Conservation (phyloP, 2,113 vertebrate genomes). For the Galeopterus variegatus region DNA sequence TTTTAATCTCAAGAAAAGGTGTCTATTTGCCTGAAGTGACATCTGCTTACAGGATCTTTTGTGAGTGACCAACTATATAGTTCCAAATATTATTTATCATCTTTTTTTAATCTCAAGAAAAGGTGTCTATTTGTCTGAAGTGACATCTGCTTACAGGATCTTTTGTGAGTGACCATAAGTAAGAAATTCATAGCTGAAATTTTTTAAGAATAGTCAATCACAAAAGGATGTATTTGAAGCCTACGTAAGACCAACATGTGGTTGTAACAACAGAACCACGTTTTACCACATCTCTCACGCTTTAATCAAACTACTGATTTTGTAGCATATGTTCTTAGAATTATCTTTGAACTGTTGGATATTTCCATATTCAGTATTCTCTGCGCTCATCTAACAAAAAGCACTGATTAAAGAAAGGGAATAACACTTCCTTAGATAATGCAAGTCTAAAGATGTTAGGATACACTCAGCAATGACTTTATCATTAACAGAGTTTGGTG, state of each 20-base stretch:
- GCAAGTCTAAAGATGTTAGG: conserved; percentile 44
- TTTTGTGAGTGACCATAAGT: background rate
- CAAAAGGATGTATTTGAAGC: background rate
- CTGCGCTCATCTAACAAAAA: background rate
- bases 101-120: background rate
- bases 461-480: background rate
- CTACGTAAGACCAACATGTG: background rate
- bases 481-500: background rate
- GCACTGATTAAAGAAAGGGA: conserved; percentile 59
- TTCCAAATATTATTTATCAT: background rate
- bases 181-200: background rate
- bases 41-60: background rate
- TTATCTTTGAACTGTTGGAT: background rate
- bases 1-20: background rate
- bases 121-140: background rate
- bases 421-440: conserved; percentile 47
- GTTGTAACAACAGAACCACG: conserved; percentile 12
- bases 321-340: background rate
- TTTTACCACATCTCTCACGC: conserved; percentile 27
- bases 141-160: background rate
- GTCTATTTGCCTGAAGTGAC: background rate
- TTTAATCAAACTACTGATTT: background rate
- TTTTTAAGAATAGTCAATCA: background rate
- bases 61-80: no score
- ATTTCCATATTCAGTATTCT: background rate